A percentile compares a stretch with the other conserved stretches of the same genome.
phyloP scores from a whole-genome alignment of 2,888 invertebrate species.

The Lingula anatina region DNA sequence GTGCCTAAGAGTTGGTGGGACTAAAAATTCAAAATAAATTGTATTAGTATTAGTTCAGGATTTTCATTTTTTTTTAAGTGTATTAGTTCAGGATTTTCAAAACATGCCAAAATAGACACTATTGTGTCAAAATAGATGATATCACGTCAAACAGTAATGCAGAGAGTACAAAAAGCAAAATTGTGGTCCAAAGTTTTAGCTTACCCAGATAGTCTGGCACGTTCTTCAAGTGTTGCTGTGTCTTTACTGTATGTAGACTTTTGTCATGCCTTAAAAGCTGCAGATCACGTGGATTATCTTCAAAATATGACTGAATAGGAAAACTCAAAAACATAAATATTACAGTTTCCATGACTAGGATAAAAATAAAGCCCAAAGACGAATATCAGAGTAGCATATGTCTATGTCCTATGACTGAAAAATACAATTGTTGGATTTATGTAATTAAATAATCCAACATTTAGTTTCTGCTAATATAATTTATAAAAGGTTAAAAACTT shows the following conservation, averaged over 20 bases:
- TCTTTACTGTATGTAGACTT: slow-evolving; percentile 75
- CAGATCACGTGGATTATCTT: slow-evolving; percentile 83
- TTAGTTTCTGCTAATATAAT: not conserved
- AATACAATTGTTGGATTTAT: not conserved
- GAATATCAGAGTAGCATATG: not conserved
- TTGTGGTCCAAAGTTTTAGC: no score
- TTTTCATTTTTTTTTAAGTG: no score
- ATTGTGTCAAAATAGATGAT: not conserved
- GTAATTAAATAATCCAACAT: not conserved
- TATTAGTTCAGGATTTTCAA: no score
- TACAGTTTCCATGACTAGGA: not conserved
- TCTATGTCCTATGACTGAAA: not conserved
- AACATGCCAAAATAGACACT: no score
- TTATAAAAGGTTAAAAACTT: not conserved
- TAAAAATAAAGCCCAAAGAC: not conserved
- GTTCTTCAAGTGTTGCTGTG: slow-evolving; percentile 79
- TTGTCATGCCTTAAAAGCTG: slow-evolving; percentile 66
- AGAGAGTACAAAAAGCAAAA: no score
- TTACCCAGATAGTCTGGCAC: slow-evolving; percentile 77
- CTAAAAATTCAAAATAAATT: slow-evolving; percentile 22
- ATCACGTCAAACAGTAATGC: no score
- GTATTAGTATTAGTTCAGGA: no score
- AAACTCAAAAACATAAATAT: slow-evolving; percentile 1
- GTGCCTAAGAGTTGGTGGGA: slow-evolving; percentile 71
- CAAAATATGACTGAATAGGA: slow-evolving; percentile 75